Conservation (phyloP, 53 echinoderm and acorn worm species). For the Patiria pectinifera region DNA sequence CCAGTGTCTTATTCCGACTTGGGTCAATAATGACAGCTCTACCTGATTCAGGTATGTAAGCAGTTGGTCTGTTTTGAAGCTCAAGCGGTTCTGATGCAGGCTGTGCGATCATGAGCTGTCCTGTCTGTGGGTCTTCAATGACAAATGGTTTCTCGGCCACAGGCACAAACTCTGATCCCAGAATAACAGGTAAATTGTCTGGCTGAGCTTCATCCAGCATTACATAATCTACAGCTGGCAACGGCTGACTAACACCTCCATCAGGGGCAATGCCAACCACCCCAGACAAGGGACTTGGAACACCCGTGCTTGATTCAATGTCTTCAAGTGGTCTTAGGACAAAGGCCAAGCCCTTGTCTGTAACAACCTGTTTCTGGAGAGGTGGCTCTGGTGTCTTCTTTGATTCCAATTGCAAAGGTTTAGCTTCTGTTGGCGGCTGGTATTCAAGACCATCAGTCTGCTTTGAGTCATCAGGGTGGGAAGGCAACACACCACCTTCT, state of each 20-base stretch:
- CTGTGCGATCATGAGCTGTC: slow-evolving; percentile 74
- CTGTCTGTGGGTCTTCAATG: slow-evolving; percentile 76
- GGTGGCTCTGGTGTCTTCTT: slow-evolving; percentile 21
- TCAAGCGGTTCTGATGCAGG: slow-evolving; percentile 54
- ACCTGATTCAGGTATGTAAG: slow-evolving; percentile 49
- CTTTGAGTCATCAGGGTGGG: background rate
- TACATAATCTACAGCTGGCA: slow-evolving; percentile 8
- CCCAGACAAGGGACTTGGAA: slow-evolving; percentile 51
- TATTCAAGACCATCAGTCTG: background rate
- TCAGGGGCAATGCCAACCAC: slow-evolving; percentile 11
- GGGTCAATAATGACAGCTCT: slow-evolving; percentile 47
- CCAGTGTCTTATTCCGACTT: slow-evolving; percentile 27
- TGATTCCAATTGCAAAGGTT: background rate
- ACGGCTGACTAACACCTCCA: background rate
- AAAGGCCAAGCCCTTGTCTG: slow-evolving; percentile 80
- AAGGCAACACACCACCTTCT: background rate
- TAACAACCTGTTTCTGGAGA: slow-evolving; percentile 67
- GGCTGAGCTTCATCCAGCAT: slow-evolving; percentile 57
- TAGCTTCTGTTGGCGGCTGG: slow-evolving; percentile 12
- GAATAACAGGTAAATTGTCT: slow-evolving; percentile 59
- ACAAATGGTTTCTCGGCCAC: slow-evolving; percentile 62
- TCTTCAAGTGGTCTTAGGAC: slow-evolving; percentile 65
- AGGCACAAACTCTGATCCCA: slow-evolving; percentile 37
- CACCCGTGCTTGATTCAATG: slow-evolving; percentile 11
- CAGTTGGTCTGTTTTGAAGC: slow-evolving; percentile 39